These are phyloP conservation scores for Dinothrombium tinctorium DNA, from an alignment of 1,140 invertebrate genomes.

Conservation along the genomic window DNA sequence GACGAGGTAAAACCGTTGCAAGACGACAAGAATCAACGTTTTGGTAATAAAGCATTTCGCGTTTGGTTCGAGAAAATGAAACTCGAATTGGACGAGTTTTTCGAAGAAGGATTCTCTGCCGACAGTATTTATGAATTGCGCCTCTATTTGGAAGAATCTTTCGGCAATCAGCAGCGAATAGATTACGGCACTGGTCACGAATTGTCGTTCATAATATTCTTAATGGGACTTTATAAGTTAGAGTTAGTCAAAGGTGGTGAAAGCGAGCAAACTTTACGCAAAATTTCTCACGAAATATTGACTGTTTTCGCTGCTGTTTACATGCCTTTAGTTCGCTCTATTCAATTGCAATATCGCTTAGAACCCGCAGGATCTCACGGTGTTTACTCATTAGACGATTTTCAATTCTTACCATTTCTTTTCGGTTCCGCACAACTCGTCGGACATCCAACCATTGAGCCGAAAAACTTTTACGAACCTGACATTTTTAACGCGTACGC, in stretches of 20 bases:
- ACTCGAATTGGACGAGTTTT: constrained; percentile 30
- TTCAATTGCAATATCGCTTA: constrained; percentile 84
- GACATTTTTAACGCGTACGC: constrained; percentile 45
- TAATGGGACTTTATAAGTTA: constrained; percentile 83
- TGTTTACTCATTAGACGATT: constrained; percentile 64
- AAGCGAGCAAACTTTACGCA: neutral
- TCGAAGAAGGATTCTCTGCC: constrained; percentile 38
- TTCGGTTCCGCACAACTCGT: constrained; percentile 93
- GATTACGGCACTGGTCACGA: constrained; percentile 99
- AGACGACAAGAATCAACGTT: constrained; percentile 28
- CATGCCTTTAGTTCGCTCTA: constrained; percentile 49
- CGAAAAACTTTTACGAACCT: constrained; percentile 55
- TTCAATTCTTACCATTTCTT: constrained; percentile 94
- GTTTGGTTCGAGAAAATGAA: constrained; percentile 56
- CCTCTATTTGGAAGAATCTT: constrained; percentile 65
- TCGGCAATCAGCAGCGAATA: constrained; percentile 89
- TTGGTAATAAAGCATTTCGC: constrained; percentile 84
- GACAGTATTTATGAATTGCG: constrained; percentile 50
- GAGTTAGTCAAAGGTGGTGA: constrained; percentile 29
- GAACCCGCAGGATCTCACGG: constrained; percentile 99
- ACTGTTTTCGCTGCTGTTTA: constrained; percentile 36
- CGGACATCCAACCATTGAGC: constrained; percentile 53
- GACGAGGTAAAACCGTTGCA: constrained; percentile 10
- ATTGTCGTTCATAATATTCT: constrained; percentile 82
- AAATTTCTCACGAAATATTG: constrained; percentile 9